Evolutionary conservation across 2,888 invertebrate genomes (phyloP).

Genomic region (Steinernema scapterisci): DNA sequence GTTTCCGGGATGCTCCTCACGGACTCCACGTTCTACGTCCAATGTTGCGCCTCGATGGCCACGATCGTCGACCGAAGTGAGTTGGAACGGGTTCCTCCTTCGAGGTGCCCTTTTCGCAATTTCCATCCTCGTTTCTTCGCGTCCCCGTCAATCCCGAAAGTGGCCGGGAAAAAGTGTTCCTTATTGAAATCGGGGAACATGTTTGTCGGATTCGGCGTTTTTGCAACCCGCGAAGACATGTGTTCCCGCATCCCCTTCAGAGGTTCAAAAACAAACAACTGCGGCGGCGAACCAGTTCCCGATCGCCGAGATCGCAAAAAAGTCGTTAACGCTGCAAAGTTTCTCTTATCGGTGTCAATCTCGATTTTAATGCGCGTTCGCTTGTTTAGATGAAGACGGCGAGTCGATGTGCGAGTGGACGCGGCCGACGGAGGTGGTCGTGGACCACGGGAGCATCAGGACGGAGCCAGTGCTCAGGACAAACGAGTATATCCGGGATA

Average conservation of each 20-base stretch:
- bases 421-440: slow-evolving; percentile 44
- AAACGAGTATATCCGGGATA: slow-evolving; percentile 44
- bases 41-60: slow-evolving; percentile 63
- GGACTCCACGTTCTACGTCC: slow-evolving; percentile 56
- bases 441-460: slow-evolving; percentile 40
- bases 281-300: slow-evolving; percentile 4
- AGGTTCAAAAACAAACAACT: slow-evolving; percentile 21
- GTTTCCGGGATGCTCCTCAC: slow-evolving; percentile 64
- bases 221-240: slow-evolving; percentile 26
- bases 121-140: not conserved
- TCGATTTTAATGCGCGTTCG: not conserved
- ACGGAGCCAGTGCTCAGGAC: slow-evolving; percentile 45
- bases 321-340: slow-evolving; percentile 19
- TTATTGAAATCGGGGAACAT: not conserved
- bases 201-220: not conserved
- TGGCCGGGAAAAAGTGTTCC: not conserved
- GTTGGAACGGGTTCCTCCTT: not conserved
- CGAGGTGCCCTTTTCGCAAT: not conserved
- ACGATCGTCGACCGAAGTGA: slow-evolving; percentile 57
- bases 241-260: slow-evolving; percentile 17
- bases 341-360: not conserved
- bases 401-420: slow-evolving; percentile 48
- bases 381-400: slow-evolving; percentile 40
- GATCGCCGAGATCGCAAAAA: slow-evolving; percentile 6
- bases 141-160: not conserved